Base-by-base conservation (phyloP, 2,797 vertebrate genomes). In the Lindbergichthys nudifrons region DNA sequence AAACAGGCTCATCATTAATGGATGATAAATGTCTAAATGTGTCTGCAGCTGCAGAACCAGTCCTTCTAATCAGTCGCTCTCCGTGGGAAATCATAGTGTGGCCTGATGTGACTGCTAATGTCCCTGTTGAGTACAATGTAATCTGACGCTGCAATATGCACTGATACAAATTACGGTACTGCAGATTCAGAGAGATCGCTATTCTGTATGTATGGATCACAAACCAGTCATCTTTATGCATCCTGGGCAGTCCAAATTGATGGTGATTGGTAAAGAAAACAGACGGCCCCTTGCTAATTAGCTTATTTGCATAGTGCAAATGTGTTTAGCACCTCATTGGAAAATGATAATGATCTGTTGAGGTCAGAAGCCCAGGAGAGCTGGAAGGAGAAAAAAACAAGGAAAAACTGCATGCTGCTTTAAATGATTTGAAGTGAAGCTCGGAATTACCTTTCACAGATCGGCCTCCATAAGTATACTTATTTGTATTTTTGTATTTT, bases 1-100 rank as follows among this genome's bases (percentile, higher is more conserved):
- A 74, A 77, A 73, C 65, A 53, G 65, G 64, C 82, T 80, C 78
- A 87, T 91, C 79, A 81, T 77, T 80, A 78, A 86, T 85, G 58
- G 76, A 85, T 81, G 64, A 83, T 79, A 85, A 81, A 76, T 60
- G 47, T 70, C 42, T 86, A 26, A 0, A 65, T 86, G 80, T 79
- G 79, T 75, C 56, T 74, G 36, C 64, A 10, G 48, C 79, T 10
- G 58, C 62, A 70, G 61, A 69, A 64, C 30, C 58, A 19, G 39
- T 68, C 42, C 45, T 74, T 87, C 82, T 77, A 87, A 88, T 82
- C 78, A 72, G 59, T 67, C 10, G 7, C 51, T 46, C 71, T 79
- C 72, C 0, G 5, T 65, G 75, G 66, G 76, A 81, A 77, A 81
- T 65, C 43, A 70, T n/a, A 12, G 19, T 1, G 48, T 51, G 59